A percentile compares a stretch with the other conserved stretches of the same genome.
Evolutionary conservation across 1,140 invertebrate species (phyloP).

Genomic region (Lutraria rhynchaena): DNA sequence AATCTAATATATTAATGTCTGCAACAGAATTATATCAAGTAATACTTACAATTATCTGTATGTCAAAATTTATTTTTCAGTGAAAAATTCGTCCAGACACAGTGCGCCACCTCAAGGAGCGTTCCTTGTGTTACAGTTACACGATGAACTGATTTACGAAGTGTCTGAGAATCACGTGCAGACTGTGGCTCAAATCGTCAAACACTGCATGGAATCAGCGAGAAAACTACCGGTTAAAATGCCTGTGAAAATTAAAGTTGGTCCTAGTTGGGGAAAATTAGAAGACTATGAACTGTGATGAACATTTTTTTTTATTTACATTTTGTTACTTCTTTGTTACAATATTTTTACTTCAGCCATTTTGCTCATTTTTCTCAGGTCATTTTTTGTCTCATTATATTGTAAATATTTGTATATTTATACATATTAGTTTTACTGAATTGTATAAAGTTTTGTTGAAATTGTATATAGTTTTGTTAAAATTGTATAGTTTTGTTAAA

Average conservation of each 20-base stretch:
- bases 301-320: background rate
- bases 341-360: too few relatives aligned
- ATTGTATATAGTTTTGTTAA: too few relatives aligned
- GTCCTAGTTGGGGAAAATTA: constrained; percentile 88
- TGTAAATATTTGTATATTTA: too few relatives aligned
- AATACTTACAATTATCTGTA: too few relatives aligned
- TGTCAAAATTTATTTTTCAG: constrained; percentile 31
- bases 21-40: too few relatives aligned
- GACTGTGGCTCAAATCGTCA: constrained; percentile 87
- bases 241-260: constrained; percentile 93
- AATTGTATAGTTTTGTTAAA: too few relatives aligned
- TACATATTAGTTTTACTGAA: too few relatives aligned
- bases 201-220: constrained; percentile 91
- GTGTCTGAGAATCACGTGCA: constrained; percentile 86
- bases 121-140: constrained; percentile 93
- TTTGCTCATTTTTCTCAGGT: too few relatives aligned
- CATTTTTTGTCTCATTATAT: too few relatives aligned
- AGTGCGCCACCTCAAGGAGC: constrained; percentile 78
- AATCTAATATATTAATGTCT: too few relatives aligned
- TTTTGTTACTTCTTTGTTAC: too few relatives aligned
- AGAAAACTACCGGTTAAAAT: constrained; percentile 89
- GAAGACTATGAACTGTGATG: constrained; percentile 66
- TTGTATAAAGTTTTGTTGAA: too few relatives aligned
- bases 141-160: constrained; percentile 98
- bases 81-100: constrained; percentile 9